A percentile compares a stretch with the other conserved stretches of the same genome.
phyloP scores from a whole-genome alignment of 2,113 vertebrate species.

The Narcine bancroftii region DNA sequence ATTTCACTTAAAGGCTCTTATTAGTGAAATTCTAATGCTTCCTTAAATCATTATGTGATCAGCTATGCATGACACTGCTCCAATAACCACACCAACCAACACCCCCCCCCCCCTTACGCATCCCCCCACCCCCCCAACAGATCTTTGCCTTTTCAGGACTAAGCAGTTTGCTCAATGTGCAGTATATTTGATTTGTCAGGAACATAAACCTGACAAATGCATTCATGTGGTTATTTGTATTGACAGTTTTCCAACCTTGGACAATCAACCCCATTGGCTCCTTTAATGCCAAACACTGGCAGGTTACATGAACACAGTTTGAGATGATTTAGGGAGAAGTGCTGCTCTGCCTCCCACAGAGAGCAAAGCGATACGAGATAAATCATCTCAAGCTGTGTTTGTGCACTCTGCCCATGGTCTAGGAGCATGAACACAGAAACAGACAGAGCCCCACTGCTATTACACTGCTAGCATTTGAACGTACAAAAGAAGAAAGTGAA shows the following conservation, averaged over 20 bases:
- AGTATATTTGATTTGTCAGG: neutral
- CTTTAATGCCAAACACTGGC: neutral
- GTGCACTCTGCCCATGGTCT: too few species aligned
- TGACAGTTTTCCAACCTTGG: neutral
- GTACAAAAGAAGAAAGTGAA: neutral
- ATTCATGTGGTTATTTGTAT: neutral
- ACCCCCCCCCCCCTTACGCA: too few species aligned
- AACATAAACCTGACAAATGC: neutral
- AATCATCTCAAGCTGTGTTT: too few species aligned
- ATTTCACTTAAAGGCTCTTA: neutral
- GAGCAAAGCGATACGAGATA: too few species aligned
- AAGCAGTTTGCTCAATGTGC: neutral
- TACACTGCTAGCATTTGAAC: neutral
- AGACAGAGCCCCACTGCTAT: neutral
- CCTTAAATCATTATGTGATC: neutral
- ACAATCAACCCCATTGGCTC: neutral
- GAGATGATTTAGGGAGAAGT: too few species aligned
- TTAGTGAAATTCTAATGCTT: neutral
- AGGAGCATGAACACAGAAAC: neutral
- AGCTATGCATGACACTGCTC: neutral
- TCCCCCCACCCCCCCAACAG: too few species aligned
- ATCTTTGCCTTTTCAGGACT: neutral
- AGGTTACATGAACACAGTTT: neutral
- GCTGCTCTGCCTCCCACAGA: too few species aligned
- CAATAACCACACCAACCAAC: too few species aligned